Evolutionary conservation across 2,113 vertebrate species (phyloP), one percentile per base, ranked within the genome.

Genomic region (Scomber colias): DNA sequence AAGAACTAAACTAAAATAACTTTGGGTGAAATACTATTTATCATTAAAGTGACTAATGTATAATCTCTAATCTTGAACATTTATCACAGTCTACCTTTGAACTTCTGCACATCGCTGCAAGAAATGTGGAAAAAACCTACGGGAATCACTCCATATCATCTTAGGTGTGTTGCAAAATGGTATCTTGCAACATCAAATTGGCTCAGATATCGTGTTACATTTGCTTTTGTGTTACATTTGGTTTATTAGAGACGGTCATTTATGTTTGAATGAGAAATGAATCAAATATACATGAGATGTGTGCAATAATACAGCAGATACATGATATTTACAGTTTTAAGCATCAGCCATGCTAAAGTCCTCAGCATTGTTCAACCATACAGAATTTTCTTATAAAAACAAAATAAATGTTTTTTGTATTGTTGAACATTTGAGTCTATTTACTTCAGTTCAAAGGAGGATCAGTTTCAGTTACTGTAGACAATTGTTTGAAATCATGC

Each of bases 31-130:
- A 82, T 13, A 53, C 51, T 27, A 27, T 27, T 75, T 70, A 71
- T 83, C 61, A 71, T 75, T 76, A 64, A 67, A 59, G 11, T 51
- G 61, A 76, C 48, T 40, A 27, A 71, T 50, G 46, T 71, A 30
- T 74, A 68, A 75, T 83, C 40, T 75, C 69, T 65, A 61, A 60
- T 61, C 57, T 15, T 64, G 63, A 59, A 19, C 68, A 70, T 85
- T 78, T 67, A 57, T 88, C 83, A 73, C 24, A 49, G 61, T 49
- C 17, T 30, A 86, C 73, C 79, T 61, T 46, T 62, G 54, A 75
- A 72, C 62, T 62, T 49, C 24, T 31, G 19, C 24, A 48, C 45
- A 55, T 46, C 9, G 0, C 48, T 62, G 71, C 44, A 53, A 46
- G 35, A 49, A 66, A 44, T 53, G 21, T 11, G 44, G 27, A 3